Percentiles rank a stretch among this genome's conserved stretches.
Conservation (phyloP, 2,797 vertebrate species). For the Meriones psammophilus region DNA sequence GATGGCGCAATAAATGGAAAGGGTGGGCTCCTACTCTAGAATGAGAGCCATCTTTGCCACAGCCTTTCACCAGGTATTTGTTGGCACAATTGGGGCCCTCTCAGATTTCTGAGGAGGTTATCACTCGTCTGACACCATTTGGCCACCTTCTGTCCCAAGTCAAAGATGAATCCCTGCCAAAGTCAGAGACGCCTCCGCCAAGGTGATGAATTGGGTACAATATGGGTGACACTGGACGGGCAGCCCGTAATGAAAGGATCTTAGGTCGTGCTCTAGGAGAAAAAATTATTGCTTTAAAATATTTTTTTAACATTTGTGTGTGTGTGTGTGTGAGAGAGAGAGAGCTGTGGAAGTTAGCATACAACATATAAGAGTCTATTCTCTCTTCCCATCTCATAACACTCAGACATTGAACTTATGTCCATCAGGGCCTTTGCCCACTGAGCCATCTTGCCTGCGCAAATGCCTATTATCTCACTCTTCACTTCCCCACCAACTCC, state of each 20-base stretch:
- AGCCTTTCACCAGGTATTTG: background rate
- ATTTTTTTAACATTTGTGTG: background rate
- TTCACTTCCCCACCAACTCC: background rate
- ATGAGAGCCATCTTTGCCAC: background rate
- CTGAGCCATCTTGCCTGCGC: background rate
- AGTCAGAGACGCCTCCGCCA: background rate
- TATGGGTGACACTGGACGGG: background rate
- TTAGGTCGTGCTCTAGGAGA: background rate
- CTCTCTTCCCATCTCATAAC: background rate
- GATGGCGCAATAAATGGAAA: background rate
- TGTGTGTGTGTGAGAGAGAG: background rate
- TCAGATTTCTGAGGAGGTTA: background rate
- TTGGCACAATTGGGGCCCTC: background rate
- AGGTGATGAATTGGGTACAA: background rate
- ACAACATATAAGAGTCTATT: background rate
- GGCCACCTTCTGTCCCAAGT: background rate
- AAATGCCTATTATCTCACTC: background rate
- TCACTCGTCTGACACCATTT: background rate
- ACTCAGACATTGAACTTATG: background rate
- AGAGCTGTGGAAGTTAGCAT: background rate
- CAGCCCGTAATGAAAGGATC: background rate
- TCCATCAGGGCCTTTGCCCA: background rate
- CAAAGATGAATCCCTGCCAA: background rate
- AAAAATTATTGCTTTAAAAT: background rate
- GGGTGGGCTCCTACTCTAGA: background rate